A percentile compares a stretch with the other conserved stretches of the same genome.
These are phyloP conservation scores for Hemiprocne comata DNA, from an alignment of 2,113 vertebrate species.

Conservation along the genomic window DNA sequence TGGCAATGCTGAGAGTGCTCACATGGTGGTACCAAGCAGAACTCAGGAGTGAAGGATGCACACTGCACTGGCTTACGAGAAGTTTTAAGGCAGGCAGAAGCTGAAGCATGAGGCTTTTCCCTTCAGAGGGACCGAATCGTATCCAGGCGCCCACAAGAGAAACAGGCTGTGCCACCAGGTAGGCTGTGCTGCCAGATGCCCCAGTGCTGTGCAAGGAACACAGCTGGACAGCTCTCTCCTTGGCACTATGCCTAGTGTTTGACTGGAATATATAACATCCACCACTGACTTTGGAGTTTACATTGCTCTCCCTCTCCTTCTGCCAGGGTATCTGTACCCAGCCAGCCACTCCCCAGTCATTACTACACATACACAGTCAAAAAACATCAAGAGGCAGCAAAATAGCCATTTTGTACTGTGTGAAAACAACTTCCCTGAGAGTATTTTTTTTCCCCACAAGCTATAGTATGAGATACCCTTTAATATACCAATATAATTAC, in stretches of 20 bases:
- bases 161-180: background rate
- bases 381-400: background rate
- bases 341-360: background rate
- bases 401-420: background rate
- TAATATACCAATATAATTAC: background rate
- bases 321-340: background rate
- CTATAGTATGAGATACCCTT: background rate
- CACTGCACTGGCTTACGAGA: fast-evolving
- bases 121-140: background rate
- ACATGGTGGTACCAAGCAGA: fast-evolving
- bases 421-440: background rate
- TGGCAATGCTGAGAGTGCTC: fast-evolving
- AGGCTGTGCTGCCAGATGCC: background rate
- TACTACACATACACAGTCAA: background rate
- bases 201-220: background rate
- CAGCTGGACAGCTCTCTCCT: background rate
- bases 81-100: background rate
- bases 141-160: background rate
- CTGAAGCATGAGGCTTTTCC: background rate
- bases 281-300: constrained; percentile 8
- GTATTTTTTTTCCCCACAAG: background rate
- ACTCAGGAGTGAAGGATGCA: fast-evolving
- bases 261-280: constrained; percentile 2
- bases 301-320: background rate
- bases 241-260: background rate